Conservation (phyloP, 2,888 invertebrate genomes). For the Cataglyphis livida region DNA sequence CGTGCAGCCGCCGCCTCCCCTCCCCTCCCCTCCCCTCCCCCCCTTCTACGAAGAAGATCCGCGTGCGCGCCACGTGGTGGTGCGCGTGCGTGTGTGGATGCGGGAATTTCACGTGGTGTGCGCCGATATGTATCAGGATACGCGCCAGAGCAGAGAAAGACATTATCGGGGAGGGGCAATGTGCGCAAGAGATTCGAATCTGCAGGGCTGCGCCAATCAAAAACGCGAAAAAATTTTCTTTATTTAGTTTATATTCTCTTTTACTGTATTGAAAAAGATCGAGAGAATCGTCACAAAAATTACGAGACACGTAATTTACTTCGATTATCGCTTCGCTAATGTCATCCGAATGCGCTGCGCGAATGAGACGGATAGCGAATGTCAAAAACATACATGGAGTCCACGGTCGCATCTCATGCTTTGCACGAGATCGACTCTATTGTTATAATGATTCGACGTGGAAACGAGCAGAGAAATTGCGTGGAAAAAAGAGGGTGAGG, state of each 20-base stretch:
- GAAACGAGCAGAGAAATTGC: constrained; percentile 38
- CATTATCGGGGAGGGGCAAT: constrained; percentile 69
- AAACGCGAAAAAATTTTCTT: constrained; percentile 17
- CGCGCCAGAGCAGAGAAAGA: constrained; percentile 61
- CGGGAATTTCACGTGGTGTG: constrained; percentile 44
- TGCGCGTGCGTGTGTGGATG: constrained; percentile 6
- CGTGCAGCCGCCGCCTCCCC: constrained; percentile 2
- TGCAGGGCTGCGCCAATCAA: constrained; percentile 58
- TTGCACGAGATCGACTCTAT: constrained; percentile 30
- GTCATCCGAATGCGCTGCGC: neutral
- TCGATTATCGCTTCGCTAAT: neutral
- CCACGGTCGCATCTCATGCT: neutral
- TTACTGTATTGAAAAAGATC: neutral
- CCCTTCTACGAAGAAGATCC: neutral
- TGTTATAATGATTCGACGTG: constrained; percentile 45
- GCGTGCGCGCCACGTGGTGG: constrained; percentile 35
- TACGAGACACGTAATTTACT: neutral
- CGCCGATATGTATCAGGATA: constrained; percentile 32
- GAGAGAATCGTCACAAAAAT: neutral
- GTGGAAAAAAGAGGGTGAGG: constrained; percentile 12
- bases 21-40: neutral
- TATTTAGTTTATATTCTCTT: neutral
- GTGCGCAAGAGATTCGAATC: constrained; percentile 68
- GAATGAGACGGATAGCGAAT: neutral
- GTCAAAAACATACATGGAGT: neutral